Evolutionary conservation across 2,113 vertebrate species (phyloP).

Genomic region (Gulo gulo): DNA sequence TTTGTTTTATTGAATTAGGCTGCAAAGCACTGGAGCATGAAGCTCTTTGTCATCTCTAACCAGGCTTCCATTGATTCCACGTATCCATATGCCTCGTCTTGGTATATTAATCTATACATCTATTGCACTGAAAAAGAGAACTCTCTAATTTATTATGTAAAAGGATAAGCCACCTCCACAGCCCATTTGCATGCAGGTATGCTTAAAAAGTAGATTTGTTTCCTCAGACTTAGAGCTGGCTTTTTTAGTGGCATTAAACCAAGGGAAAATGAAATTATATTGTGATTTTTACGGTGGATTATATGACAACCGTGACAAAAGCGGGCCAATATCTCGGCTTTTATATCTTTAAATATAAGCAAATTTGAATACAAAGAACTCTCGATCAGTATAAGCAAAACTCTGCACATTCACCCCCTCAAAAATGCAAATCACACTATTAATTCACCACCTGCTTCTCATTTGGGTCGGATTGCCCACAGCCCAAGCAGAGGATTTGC

Average conservation of each 20-base stretch:
- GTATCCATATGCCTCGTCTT: slow-evolving; percentile 78
- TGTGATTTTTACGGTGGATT: slow-evolving; percentile 72
- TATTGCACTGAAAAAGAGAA: slow-evolving; percentile 73
- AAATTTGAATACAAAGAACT: slow-evolving; percentile 40
- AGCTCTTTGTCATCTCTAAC: slow-evolving; percentile 82
- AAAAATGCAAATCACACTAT: slow-evolving; percentile 46
- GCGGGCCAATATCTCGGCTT: neutral
- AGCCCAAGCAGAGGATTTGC: neutral
- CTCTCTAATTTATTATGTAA: slow-evolving; percentile 75
- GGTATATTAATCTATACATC: slow-evolving; percentile 81
- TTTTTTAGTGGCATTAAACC: slow-evolving; percentile 52
- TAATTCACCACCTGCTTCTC: slow-evolving; percentile 51
- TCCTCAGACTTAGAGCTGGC: slow-evolving; percentile 29
- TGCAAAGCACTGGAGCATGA: slow-evolving; percentile 77
- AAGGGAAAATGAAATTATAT: slow-evolving; percentile 65
- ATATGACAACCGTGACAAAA: slow-evolving; percentile 59
- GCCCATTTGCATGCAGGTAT: slow-evolving; percentile 76
- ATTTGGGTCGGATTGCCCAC: neutral
- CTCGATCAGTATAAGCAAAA: neutral
- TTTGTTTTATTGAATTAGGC: slow-evolving; percentile 77
- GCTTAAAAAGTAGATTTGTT: slow-evolving; percentile 72
- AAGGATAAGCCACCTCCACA: slow-evolving; percentile 64
- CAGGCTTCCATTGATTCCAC: slow-evolving; percentile 76
- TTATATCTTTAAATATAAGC: slow-evolving; percentile 54
- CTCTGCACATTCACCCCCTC: neutral